These are phyloP conservation scores for Climacteris rufus DNA, from an alignment of 2,113 vertebrate species.

Conservation along the genomic window DNA sequence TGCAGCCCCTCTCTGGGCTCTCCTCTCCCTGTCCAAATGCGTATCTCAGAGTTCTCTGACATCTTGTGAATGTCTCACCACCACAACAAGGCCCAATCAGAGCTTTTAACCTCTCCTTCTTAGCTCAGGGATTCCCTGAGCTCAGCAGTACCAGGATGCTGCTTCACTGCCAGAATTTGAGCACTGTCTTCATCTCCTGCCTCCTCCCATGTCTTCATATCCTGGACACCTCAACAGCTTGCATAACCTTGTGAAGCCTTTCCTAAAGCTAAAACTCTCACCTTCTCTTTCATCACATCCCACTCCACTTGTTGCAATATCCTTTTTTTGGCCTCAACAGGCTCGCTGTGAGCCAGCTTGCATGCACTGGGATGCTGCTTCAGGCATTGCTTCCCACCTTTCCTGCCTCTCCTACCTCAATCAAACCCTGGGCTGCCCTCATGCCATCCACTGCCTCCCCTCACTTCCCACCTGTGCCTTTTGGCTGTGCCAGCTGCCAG, in stretches of 20 bases:
- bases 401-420: neutral
- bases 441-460: neutral
- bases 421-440: neutral
- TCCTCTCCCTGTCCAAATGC: constrained; percentile 17
- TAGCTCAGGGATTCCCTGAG: neutral
- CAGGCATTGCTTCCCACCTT: neutral
- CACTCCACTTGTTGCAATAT: neutral
- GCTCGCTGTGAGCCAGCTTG: neutral
- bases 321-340: neutral
- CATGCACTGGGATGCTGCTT: neutral
- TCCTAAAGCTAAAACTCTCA: neutral
- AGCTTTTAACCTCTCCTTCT: neutral
- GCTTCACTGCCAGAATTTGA: neutral
- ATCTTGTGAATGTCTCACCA: neutral
- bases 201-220: neutral
- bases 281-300: constrained; percentile 12
- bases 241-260: neutral
- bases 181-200: neutral
- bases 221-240: neutral
- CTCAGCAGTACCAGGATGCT: neutral
- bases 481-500: neutral
- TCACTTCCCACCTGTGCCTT: neutral
- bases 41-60: neutral
- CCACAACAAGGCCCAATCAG: neutral
- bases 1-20: neutral